Evolutionary conservation across 2,888 invertebrate species (phyloP).

Genomic region (Drosophila parthenogenetica): DNA sequence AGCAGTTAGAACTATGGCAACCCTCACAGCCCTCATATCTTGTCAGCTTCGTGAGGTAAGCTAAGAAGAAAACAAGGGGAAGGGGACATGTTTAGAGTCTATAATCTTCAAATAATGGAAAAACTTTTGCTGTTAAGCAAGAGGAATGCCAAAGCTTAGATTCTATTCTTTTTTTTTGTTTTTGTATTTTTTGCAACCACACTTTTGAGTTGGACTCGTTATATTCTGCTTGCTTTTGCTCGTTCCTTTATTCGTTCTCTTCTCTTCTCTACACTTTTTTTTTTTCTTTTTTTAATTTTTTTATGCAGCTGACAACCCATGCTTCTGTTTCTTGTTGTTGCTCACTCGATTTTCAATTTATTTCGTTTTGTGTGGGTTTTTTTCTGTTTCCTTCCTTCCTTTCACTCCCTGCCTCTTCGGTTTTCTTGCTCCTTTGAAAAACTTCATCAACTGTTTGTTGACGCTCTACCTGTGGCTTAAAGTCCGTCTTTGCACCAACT

Average conservation of each 20-base stretch:
- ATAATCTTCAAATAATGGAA: constrained; percentile 84
- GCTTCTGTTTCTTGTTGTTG: constrained; percentile 51
- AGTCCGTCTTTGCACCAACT: constrained; percentile 41
- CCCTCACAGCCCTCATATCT: constrained; percentile 60
- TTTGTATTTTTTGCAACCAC: constrained; percentile 45
- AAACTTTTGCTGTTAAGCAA: constrained; percentile 83
- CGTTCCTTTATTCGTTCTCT: constrained; percentile 5
- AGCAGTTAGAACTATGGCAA: constrained; percentile 31
- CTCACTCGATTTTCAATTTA: constrained; percentile 78
- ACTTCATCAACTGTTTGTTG: constrained; percentile 77
- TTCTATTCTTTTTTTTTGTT: constrained; percentile 31
- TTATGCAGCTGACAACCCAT: constrained; percentile 69
- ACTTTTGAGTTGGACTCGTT: constrained; percentile 53
- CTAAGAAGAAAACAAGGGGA: constrained; percentile 3
- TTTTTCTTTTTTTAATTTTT: constrained; percentile 17
- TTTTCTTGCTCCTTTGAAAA: constrained; percentile 47
- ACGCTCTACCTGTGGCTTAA: constrained; percentile 76
- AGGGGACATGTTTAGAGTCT: constrained; percentile 78
- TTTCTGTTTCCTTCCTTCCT: constrained; percentile 22
- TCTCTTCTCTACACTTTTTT: constrained; percentile 1
- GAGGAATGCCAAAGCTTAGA: constrained; percentile 80
- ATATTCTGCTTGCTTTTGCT: constrained; percentile 15
- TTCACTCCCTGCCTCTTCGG: constrained; percentile 4
- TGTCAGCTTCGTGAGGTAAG: constrained; percentile 39
- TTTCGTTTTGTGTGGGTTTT: constrained; percentile 60